Conservation (phyloP, 2,797 vertebrate genomes). For the Caiman crocodilus region DNA sequence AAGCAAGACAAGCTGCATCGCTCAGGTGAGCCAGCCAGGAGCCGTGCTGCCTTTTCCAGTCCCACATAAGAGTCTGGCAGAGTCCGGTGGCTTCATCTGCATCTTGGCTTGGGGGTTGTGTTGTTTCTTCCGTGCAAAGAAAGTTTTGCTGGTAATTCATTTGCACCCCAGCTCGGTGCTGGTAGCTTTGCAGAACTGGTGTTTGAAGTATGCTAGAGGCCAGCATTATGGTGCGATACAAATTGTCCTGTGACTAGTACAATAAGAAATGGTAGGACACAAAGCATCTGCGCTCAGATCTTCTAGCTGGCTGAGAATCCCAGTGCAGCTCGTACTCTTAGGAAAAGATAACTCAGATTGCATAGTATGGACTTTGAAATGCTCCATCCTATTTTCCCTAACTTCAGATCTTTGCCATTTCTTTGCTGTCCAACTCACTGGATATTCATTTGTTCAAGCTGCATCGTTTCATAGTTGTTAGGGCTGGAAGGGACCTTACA, state of each 20-base stretch:
- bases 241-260: neutral
- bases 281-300: neutral
- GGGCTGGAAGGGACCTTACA: too few relatives aligned
- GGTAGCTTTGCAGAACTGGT: neutral
- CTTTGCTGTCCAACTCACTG: too few relatives aligned
- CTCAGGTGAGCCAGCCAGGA: neutral
- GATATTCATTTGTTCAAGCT: too few relatives aligned
- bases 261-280: neutral
- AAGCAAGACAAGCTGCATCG: constrained; percentile 5
- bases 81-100: neutral
- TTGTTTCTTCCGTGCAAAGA: neutral
- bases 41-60: neutral
- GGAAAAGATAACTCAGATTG: neutral
- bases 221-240: neutral
- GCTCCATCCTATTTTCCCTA: neutral
- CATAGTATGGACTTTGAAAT: neutral
- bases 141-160: neutral
- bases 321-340: neutral
- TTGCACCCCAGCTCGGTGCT: neutral
- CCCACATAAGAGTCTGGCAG: neutral
- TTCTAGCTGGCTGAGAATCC: neutral
- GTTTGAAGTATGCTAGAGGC: neutral
- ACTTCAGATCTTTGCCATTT: neutral
- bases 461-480: too few relatives aligned
- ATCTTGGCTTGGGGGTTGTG: neutral